phyloP scores from a whole-genome alignment of 2,888 invertebrate species.

The Synanthedon formicaeformis region DNA sequence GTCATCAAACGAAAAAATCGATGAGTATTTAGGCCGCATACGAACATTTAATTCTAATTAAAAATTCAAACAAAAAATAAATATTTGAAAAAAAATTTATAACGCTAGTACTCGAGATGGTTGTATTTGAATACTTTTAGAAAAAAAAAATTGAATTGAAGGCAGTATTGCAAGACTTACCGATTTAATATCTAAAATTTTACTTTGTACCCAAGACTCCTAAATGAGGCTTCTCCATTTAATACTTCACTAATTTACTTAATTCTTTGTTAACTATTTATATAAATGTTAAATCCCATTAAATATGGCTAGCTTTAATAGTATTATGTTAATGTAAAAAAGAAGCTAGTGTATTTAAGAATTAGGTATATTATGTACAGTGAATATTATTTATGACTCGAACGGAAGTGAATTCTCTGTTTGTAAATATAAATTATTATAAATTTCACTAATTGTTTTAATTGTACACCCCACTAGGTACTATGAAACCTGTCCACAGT shows the following conservation, averaged over 20 bases:
- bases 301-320: constrained; percentile 63
- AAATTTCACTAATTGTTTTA: constrained; percentile 32
- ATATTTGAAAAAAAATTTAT: too few relatives aligned
- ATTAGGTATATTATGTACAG: constrained; percentile 68
- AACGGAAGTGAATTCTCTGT: constrained; percentile 51
- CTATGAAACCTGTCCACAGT: too few relatives aligned
- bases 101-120: too few relatives aligned
- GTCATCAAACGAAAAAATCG: too few relatives aligned
- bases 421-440: constrained; percentile 68
- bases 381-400: constrained; percentile 64
- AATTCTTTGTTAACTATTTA: constrained; percentile 68
- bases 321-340: constrained; percentile 64
- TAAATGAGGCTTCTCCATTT: constrained; percentile 34
- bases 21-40: too few relatives aligned
- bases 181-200: too few relatives aligned
- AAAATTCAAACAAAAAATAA: too few relatives aligned
- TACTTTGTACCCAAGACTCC: constrained; percentile 1
- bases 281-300: constrained; percentile 64
- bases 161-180: too few relatives aligned
- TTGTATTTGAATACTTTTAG: too few relatives aligned
- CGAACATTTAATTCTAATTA: too few relatives aligned
- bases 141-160: too few relatives aligned
- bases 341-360: constrained; percentile 68
- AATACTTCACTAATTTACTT: constrained; percentile 54
- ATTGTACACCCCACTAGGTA: constrained; percentile 14